Evolutionary conservation across 2,888 invertebrate species (phyloP).

Genomic region (Amphipyra berbera): DNA sequence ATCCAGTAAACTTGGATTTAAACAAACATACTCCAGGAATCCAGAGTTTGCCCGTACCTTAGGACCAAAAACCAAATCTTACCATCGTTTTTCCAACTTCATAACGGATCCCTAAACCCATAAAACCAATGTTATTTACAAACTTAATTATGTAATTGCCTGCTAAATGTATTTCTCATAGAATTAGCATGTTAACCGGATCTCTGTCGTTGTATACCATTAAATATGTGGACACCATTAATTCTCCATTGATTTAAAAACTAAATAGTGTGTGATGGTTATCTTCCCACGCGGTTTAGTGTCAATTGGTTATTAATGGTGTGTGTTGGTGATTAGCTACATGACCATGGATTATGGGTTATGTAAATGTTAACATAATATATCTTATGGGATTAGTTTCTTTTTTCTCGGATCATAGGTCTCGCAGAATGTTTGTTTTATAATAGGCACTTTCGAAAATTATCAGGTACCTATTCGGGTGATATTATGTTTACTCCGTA

Average conservation of each 20-base stretch:
- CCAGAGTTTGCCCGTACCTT: no score
- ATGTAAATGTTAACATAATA: conserved; percentile 20
- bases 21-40: no score
- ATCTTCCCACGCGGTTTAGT: conserved; percentile 41
- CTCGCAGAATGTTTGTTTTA: background rate
- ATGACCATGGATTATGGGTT: conserved; percentile 16
- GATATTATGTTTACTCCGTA: no score
- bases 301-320: conserved; percentile 38
- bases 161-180: conserved; percentile 47
- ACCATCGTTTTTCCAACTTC: background rate
- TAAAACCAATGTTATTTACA: conserved; percentile 43
- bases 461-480: no score
- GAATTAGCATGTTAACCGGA: conserved; percentile 45
- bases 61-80: background rate
- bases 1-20: no score
- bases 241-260: conserved; percentile 49
- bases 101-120: conserved; percentile 21
- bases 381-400: conserved; percentile 20
- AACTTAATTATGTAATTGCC: conserved; percentile 56
- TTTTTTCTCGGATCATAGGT: conserved; percentile 28
- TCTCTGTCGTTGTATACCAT: conserved; percentile 13
- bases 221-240: conserved; percentile 36
- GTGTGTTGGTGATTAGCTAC: conserved; percentile 31
- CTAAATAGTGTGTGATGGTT: conserved; percentile 16
- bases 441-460: no score